These are phyloP conservation scores for Lordiphosa clarofinis DNA, from an alignment of 1,140 invertebrate genomes.

Conservation along the genomic window DNA sequence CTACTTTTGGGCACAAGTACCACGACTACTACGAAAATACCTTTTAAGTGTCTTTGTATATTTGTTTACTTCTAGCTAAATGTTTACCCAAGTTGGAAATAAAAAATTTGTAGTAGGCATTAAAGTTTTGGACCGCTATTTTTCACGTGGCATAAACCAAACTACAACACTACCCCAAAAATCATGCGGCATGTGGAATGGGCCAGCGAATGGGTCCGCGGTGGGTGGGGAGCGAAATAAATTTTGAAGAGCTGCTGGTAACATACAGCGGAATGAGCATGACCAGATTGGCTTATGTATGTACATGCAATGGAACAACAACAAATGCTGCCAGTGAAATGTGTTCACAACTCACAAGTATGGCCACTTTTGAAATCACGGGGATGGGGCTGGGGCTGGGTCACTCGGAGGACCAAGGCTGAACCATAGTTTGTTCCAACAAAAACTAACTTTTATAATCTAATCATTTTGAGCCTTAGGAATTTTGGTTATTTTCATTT, in stretches of 20 bases:
- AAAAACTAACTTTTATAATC: no score
- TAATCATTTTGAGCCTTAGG: no score
- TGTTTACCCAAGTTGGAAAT: conserved; percentile 69
- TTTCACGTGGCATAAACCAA: conserved; percentile 61
- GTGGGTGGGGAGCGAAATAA: conserved; percentile 20
- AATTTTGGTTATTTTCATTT: no score
- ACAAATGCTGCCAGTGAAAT: background rate
- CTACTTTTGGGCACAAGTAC: conserved; percentile 69
- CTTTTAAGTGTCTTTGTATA: conserved; percentile 69
- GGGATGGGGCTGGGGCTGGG: no score
- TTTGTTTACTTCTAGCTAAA: conserved; percentile 74
- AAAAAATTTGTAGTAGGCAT: conserved; percentile 66
- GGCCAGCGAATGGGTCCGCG: background rate
- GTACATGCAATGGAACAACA: no score
- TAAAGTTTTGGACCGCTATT: conserved; percentile 69
- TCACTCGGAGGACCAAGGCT: background rate
- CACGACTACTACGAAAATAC: conserved; percentile 59
- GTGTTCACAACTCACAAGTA: no score
- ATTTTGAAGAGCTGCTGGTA: conserved; percentile 45
- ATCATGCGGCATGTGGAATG: conserved; percentile 12
- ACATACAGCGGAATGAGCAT: conserved; percentile 39
- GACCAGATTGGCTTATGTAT: conserved; percentile 47
- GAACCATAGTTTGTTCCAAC: no score
- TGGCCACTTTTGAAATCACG: no score
- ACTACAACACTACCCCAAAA: conserved; percentile 10